A percentile compares a stretch with the other conserved stretches of the same genome.
These are phyloP conservation scores for Pammene fasciana DNA, from an alignment of 2,888 invertebrate species.

Conservation along the genomic window DNA sequence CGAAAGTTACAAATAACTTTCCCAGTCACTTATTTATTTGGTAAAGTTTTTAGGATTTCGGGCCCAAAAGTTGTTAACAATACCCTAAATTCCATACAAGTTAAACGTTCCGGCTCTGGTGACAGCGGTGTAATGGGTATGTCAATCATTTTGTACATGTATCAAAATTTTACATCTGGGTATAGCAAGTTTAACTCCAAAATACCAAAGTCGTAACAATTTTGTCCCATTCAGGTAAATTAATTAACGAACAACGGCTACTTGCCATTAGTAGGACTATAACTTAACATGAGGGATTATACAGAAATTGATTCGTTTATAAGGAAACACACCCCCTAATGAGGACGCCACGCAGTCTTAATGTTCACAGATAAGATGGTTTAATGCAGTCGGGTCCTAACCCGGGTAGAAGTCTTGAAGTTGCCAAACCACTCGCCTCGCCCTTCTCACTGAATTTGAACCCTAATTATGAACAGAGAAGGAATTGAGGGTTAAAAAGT, in stretches of 20 bases:
- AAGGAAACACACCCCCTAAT: too few relatives aligned
- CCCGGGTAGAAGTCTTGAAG: too few relatives aligned
- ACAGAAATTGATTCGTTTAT: too few relatives aligned
- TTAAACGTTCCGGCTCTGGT: neutral
- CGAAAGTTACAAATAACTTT: neutral
- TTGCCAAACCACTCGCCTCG: too few relatives aligned
- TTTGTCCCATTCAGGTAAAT: neutral
- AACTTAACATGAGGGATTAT: too few relatives aligned
- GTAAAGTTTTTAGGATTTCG: neutral
- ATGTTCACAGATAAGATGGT: too few relatives aligned
- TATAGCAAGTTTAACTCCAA: neutral
- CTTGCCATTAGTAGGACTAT: too few relatives aligned
- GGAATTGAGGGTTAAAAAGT: too few relatives aligned
- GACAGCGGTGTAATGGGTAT: conserved; percentile 3
- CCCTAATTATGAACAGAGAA: too few relatives aligned
- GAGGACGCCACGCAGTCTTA: too few relatives aligned
- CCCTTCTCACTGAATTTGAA: too few relatives aligned
- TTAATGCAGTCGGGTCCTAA: too few relatives aligned
- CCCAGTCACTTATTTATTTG: neutral
- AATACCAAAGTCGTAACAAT: neutral
- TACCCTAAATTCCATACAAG: conserved; percentile 4
- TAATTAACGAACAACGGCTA: neutral
- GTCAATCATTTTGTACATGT: neutral
- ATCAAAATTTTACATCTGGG: neutral
- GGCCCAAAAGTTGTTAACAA: conserved; percentile 10